phyloP scores from a whole-genome alignment of 1,140 invertebrate genomes.

The Propsilocerus akamusi region DNA sequence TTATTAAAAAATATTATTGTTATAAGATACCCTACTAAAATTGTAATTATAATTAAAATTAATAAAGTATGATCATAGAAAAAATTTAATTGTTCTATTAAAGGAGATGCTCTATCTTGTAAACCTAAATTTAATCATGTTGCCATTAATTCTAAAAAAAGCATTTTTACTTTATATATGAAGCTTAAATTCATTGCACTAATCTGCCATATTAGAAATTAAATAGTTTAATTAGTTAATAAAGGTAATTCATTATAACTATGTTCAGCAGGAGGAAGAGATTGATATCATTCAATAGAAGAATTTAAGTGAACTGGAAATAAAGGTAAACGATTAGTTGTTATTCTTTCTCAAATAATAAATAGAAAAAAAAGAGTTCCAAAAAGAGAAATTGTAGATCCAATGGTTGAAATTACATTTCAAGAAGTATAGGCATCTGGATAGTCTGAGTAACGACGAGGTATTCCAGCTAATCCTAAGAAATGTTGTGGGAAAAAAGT shows the following conservation, averaged over 20 bases:
- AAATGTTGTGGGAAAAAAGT: conserved; percentile 64
- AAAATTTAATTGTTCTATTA: conserved; percentile 39
- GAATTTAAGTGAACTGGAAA: conserved; percentile 24
- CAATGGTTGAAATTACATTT: conserved; percentile 44
- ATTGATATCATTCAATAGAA: conserved; percentile 37
- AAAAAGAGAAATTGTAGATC: conserved; percentile 34
- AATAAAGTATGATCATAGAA: conserved; percentile 36
- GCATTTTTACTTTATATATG: conserved; percentile 33
- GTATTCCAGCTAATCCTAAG: conserved; percentile 50
- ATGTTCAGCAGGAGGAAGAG: conserved; percentile 31
- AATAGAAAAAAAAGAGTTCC: conserved; percentile 31
- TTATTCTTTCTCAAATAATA: conserved; percentile 27
- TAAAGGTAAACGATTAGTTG: conserved; percentile 24
- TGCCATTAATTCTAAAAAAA: conserved; percentile 28
- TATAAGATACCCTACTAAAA: conserved; percentile 38
- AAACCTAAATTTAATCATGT: conserved; percentile 31
- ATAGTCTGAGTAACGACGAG: conserved; percentile 52
- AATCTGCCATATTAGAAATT: conserved; percentile 34
- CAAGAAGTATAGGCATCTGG: conserved; percentile 38
- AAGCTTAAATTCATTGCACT: conserved; percentile 35
- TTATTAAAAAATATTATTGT: conserved; percentile 27
- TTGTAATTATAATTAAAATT: conserved; percentile 33
- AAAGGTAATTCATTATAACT: conserved; percentile 32
- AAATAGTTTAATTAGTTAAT: conserved; percentile 26
- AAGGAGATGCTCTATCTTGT: conserved; percentile 31